Percentiles rank a stretch among this genome's conserved stretches.
These are phyloP conservation scores for Eurystomus glaucurus DNA, from an alignment of 2,797 vertebrate genomes.

Conservation along the genomic window DNA sequence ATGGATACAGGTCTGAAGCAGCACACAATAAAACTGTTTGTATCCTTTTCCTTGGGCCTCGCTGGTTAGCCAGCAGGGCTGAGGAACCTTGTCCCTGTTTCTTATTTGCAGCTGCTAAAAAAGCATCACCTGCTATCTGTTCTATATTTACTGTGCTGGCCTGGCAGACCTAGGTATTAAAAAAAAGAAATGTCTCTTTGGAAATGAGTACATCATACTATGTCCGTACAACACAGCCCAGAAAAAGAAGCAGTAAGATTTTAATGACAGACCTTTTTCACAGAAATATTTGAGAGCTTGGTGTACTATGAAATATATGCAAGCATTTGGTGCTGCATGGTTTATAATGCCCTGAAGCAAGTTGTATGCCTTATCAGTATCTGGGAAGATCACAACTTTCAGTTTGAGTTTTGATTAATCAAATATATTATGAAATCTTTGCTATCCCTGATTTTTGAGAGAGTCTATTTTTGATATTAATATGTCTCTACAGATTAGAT, in stretches of 20 bases:
- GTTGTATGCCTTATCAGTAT: conserved; percentile 51
- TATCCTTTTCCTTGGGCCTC: neutral
- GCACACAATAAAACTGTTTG: neutral
- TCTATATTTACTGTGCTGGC: neutral
- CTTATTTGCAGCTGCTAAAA: conserved; percentile 8
- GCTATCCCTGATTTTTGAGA: conserved; percentile 48
- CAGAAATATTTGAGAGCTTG: neutral
- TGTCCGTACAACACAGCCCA: neutral
- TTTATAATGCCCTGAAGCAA: conserved; percentile 57
- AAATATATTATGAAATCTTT: conserved; percentile 74
- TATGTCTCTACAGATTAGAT: conserved; percentile 55
- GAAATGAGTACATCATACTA: neutral
- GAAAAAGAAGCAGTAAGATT: neutral
- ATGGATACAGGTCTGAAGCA: neutral
- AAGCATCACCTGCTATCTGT: neutral
- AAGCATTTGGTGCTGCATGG: conserved; percentile 43
- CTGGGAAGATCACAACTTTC: conserved; percentile 64
- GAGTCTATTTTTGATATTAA: conserved; percentile 68
- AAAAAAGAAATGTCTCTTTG: neutral
- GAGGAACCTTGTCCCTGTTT: neutral
- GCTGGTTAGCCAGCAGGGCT: neutral
- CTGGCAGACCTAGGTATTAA: neutral
- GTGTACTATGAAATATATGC: conserved; percentile 43
- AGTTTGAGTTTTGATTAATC: conserved; percentile 55
- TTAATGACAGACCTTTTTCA: neutral